phyloP scores from a whole-genome alignment of 2,113 vertebrate genomes.

The Hypanus sabinus region DNA sequence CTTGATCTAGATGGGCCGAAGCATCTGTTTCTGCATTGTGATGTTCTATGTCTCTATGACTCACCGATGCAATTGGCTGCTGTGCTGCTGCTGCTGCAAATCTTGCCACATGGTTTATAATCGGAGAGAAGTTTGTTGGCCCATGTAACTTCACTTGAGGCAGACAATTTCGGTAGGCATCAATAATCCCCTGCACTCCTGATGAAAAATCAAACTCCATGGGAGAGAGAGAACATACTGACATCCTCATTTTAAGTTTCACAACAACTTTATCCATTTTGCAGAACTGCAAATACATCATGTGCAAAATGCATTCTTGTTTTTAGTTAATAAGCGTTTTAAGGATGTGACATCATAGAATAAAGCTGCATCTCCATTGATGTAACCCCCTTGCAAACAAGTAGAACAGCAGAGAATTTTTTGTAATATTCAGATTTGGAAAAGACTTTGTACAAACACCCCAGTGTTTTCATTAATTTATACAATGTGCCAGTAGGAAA shows the following conservation, averaged over 20 bases:
- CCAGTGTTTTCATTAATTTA: too few species aligned
- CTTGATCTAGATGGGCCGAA: too few species aligned
- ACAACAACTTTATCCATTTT: background rate
- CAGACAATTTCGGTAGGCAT: conserved; percentile 84
- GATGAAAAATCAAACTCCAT: conserved; percentile 11
- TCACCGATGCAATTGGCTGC: conserved; percentile 82
- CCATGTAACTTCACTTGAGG: conserved; percentile 92
- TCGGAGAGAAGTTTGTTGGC: conserved; percentile 95
- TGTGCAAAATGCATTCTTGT: background rate
- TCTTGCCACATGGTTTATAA: conserved; percentile 83
- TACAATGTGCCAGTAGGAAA: too few species aligned
- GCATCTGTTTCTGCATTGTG: too few species aligned
- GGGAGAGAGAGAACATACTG: background rate
- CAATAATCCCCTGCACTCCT: conserved; percentile 86
- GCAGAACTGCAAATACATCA: background rate
- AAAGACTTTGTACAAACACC: too few species aligned
- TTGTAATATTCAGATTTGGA: too few species aligned
- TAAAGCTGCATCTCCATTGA: background rate
- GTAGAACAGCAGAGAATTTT: too few species aligned
- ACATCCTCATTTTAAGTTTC: background rate
- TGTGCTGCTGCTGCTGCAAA: conserved; percentile 78
- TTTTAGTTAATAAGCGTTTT: background rate
- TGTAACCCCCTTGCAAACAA: background rate
- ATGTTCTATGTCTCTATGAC: conserved; percentile 39
- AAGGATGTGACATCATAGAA: too few species aligned